Conservation (phyloP, 2,797 vertebrate species). For the Austrolebias charrua region DNA sequence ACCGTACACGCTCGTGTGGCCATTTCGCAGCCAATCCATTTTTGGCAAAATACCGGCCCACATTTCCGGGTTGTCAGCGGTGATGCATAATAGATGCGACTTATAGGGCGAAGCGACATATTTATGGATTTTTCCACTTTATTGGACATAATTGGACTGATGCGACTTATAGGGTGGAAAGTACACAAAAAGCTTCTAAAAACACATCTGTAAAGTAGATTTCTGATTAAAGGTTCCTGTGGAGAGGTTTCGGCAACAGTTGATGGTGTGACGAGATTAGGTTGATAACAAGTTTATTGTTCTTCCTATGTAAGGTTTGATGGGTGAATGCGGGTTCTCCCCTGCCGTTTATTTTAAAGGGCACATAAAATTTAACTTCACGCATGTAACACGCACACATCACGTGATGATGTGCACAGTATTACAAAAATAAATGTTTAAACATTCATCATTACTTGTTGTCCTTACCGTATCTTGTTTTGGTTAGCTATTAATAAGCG, state of each 20-base stretch:
- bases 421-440: background rate
- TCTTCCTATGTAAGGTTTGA: constrained; percentile 7
- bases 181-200: background rate
- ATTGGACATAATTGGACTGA: no score
- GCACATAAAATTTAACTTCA: background rate
- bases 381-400: no score
- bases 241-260: background rate
- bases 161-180: no score
- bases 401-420: background rate
- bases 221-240: background rate
- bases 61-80: no score
- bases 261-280: background rate
- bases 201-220: background rate
- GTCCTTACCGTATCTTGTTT: background rate
- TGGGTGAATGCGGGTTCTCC: background rate
- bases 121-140: no score
- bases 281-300: constrained; percentile 10
- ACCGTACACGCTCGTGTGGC: no score
- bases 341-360: background rate
- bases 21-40: no score
- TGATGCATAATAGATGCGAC: no score
- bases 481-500: background rate
- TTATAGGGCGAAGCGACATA: no score
- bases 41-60: no score
- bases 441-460: background rate